Evolutionary conservation across 1,140 invertebrate genomes (phyloP).

Genomic region (Zaprionus davidi): DNA sequence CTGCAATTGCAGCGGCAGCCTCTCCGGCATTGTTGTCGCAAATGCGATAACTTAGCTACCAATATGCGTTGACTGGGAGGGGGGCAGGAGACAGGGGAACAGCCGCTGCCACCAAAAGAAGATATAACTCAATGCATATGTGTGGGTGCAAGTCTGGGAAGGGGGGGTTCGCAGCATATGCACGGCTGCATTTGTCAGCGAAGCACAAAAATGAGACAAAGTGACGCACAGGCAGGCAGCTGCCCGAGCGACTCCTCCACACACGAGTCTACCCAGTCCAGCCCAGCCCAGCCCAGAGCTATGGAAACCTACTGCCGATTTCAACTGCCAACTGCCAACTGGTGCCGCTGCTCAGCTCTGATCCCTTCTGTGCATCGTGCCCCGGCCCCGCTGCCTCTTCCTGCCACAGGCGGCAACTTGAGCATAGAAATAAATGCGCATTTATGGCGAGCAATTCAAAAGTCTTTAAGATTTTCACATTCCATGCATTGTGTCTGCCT

Average conservation of each 20-base stretch:
- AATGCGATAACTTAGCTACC: slow-evolving; percentile 83
- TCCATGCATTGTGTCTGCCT: slow-evolving; percentile 79
- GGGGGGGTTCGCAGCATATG: slow-evolving; percentile 52
- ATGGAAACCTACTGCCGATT: slow-evolving; percentile 17
- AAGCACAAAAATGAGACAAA: slow-evolving; percentile 83
- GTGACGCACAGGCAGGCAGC: slow-evolving; percentile 60
- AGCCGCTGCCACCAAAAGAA: slow-evolving; percentile 42
- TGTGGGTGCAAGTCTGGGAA: slow-evolving; percentile 42
- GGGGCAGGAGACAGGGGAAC: background rate
- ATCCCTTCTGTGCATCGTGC: slow-evolving; percentile 34
- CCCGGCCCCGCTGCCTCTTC: slow-evolving; percentile 6
- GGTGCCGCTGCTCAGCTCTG: slow-evolving; percentile 14
- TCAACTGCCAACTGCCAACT: slow-evolving; percentile 23
- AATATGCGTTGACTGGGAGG: slow-evolving; percentile 75
- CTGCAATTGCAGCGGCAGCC: slow-evolving; percentile 21
- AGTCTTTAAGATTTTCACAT: slow-evolving; percentile 83
- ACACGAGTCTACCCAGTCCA: background rate
- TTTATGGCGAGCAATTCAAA: slow-evolving; percentile 82
- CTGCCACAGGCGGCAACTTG: slow-evolving; percentile 59
- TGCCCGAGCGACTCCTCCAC: slow-evolving; percentile 23
- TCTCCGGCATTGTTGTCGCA: slow-evolving; percentile 75
- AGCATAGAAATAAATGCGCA: slow-evolving; percentile 83
- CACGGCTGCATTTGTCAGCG: slow-evolving; percentile 82
- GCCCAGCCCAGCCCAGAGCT: background rate
- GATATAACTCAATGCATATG: slow-evolving; percentile 64